Evolutionary conservation across 2,113 vertebrate genomes (phyloP).

Genomic region (Chlorodrepanis virens): DNA sequence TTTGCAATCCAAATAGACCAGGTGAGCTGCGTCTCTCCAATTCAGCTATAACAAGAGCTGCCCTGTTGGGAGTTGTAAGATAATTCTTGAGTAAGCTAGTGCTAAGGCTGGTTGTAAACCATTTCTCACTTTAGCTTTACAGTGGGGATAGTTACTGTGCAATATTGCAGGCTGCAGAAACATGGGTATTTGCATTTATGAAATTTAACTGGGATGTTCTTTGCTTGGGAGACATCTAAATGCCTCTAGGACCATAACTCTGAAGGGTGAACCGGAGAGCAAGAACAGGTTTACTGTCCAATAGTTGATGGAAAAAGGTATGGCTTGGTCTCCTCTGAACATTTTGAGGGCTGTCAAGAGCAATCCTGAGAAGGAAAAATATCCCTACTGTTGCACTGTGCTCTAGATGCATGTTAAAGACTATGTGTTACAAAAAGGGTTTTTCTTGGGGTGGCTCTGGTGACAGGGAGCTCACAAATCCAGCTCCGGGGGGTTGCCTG

Average conservation of each 20-base stretch:
- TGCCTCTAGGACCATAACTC: background rate
- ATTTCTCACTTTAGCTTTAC: background rate
- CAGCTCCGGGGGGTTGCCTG: background rate
- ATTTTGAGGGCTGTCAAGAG: background rate
- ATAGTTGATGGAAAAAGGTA: background rate
- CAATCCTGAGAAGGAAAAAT: background rate
- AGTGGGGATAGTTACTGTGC: background rate
- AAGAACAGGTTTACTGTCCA: background rate
- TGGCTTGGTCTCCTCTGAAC: background rate
- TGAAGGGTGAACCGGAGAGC: background rate
- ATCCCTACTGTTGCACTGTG: background rate
- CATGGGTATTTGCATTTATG: background rate
- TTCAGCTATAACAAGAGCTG: background rate
- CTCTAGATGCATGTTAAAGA: background rate
- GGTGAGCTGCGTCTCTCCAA: background rate
- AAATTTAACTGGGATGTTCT: background rate
- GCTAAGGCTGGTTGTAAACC: background rate
- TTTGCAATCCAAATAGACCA: background rate
- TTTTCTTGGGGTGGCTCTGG: background rate
- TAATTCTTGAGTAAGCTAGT: background rate
- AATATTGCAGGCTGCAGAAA: background rate
- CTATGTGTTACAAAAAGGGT: background rate
- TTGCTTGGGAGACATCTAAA: background rate
- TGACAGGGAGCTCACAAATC: background rate
- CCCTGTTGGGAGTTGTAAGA: background rate